These are phyloP conservation scores for Anagyrus pseudococci DNA, from an alignment of 2,888 invertebrate genomes.

Conservation along the genomic window DNA sequence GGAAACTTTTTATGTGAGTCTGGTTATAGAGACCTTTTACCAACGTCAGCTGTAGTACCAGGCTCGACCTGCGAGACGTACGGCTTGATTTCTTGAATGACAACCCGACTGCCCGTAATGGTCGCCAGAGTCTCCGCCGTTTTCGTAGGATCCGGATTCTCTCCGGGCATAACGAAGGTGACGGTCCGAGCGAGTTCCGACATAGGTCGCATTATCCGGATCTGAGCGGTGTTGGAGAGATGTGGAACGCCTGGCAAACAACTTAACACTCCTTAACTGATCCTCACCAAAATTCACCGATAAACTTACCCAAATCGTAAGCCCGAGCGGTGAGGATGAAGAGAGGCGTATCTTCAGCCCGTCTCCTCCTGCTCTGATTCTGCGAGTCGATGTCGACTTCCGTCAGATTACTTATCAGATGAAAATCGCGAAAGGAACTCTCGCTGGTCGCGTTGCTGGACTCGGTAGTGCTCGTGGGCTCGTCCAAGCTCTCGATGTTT, in stretches of 20 bases:
- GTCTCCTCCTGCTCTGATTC: constrained; percentile 59
- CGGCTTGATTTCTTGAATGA: constrained; percentile 77
- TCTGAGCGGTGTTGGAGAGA: constrained; percentile 73
- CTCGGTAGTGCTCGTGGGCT: no score
- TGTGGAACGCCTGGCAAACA: constrained; percentile 75
- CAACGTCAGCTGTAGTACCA: constrained; percentile 40
- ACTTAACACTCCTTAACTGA: no score
- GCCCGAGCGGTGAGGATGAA: constrained; percentile 78
- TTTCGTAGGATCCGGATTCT: constrained; percentile 74
- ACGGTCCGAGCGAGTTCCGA: constrained; percentile 77
- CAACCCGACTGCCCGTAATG: constrained; percentile 81
- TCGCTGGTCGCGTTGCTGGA: neutral
- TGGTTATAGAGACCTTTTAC: constrained; percentile 47
- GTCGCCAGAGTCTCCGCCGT: constrained; percentile 78
- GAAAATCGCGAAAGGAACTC: constrained; percentile 21
- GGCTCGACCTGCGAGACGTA: constrained; percentile 60
- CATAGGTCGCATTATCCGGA: constrained; percentile 66
- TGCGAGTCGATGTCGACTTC: constrained; percentile 49
- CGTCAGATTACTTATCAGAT: constrained; percentile 18
- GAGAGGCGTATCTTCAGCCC: constrained; percentile 65
- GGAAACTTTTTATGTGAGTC: neutral
- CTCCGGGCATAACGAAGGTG: constrained; percentile 82
- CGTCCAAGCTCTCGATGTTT: neutral
- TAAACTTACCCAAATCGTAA: constrained; percentile 80
- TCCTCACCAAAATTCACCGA: no score